A percentile compares a stretch with the other conserved stretches of the same genome.
Evolutionary conservation across 2,888 invertebrate species (phyloP).

Genomic region (Tiliacea citrago): DNA sequence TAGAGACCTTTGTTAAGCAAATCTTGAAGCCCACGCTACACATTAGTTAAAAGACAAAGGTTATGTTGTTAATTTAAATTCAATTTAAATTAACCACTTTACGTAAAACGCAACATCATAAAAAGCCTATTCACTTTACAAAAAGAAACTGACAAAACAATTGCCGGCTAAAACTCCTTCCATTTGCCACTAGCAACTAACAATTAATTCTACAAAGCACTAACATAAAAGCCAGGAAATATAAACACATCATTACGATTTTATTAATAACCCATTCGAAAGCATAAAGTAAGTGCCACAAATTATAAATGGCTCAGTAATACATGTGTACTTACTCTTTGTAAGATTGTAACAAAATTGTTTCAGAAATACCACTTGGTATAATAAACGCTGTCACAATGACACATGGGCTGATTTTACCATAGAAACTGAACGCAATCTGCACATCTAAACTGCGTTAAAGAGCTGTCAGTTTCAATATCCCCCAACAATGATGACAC

Average conservation of each 20-base stretch:
- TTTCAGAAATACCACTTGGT: conserved; percentile 28
- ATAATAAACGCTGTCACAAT: not conserved
- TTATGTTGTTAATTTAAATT: conserved; percentile 10
- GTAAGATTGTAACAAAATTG: not conserved
- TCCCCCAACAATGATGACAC: not conserved
- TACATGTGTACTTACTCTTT: conserved; percentile 51
- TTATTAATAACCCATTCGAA: conserved; percentile 62
- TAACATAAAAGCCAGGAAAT: conserved; percentile 60
- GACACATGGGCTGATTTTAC: not conserved
- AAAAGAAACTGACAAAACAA: conserved; percentile 17
- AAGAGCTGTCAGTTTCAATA: not conserved
- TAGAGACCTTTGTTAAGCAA: not conserved
- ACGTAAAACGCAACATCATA: conserved; percentile 20
- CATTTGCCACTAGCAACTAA: conserved; percentile 29
- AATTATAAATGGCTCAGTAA: conserved; percentile 58
- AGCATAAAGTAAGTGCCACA: conserved; percentile 62
- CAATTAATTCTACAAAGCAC: conserved; percentile 48
- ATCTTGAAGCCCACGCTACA: not conserved
- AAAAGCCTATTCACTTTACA: conserved; percentile 9
- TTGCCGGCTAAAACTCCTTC: conserved; percentile 4
- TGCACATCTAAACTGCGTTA: not conserved
- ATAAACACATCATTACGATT: conserved; percentile 65
- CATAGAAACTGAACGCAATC: not conserved
- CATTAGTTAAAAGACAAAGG: conserved; percentile 7
- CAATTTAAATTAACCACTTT: conserved; percentile 6